Base-by-base conservation (phyloP, 2,113 vertebrate species). In the Paedocypris sp. region DNA sequence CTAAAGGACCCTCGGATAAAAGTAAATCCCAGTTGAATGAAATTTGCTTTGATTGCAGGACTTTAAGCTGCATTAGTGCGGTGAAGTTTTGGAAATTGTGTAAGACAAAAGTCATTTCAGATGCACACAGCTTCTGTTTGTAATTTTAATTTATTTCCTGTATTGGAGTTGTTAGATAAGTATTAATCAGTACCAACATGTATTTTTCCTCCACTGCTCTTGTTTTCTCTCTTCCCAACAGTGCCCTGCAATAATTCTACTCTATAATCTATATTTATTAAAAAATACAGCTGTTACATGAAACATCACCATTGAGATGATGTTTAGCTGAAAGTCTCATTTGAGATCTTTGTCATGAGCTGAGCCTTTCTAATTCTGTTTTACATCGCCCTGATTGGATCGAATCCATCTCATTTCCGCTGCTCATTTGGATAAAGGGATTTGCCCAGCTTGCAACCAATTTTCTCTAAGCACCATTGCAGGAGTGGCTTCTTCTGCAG, bases 391-490 rank as follows among this genome's bases (percentile, higher is more conserved):
- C 31, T 25, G 57, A 43, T 60, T 39, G 33, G 7, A 45, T 50
- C 22, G 45, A 31, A 59, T 64, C 32, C 11, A 32, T 59, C 25
- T 60, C 11, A 32, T 59, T 19, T 60, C 11, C n/a, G 38, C 23
- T 64, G 46, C 49, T 56, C 61, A 59, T 32, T 64, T 43, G 25
- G 13, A 39, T 4, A 39, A 42, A 38, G 16, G 12, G 54, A 69
- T 54, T 53, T 57, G 49, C 26, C n/a, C 41, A 4, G 42, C 39
- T 4, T 47, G 53, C 47, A 36, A 38, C 20, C 31, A 43, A 15
- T 8, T 13, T 29, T 64, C 54, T 26, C 54, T 51, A 29, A 48
- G 36, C 46, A 39, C n/a, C 48, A 26, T 32, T 48, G 16, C 45
- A 6, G 6, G 10, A 48, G 18, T 19, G 11, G 25, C 61, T 22